Evolutionary conservation across 2,113 vertebrate genomes (phyloP).

Genomic region (Andinoacara biseriatus): DNA sequence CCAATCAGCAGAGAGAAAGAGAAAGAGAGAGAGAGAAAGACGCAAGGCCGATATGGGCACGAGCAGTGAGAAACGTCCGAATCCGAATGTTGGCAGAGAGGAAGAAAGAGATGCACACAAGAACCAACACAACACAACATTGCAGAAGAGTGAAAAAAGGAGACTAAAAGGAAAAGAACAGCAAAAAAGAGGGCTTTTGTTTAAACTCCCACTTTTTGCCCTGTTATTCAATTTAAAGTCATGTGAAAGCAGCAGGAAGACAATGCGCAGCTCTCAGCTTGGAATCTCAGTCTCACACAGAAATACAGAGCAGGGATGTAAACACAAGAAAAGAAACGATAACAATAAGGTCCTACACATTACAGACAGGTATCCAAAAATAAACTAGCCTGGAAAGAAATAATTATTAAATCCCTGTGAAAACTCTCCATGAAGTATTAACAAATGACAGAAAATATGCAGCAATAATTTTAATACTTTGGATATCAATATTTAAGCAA

Average conservation of each 20-base stretch:
- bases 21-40: slow-evolving; percentile 76
- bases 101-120: slow-evolving; percentile 68
- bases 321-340: slow-evolving; percentile 30
- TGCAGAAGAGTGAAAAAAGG: slow-evolving; percentile 49
- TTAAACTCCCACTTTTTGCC: slow-evolving; percentile 23
- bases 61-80: slow-evolving; percentile 58
- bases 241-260: slow-evolving; percentile 24
- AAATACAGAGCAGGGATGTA: slow-evolving; percentile 44
- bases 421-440: neutral
- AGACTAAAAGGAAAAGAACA: slow-evolving; percentile 44
- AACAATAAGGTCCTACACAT: neutral
- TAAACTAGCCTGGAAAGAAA: slow-evolving; percentile 1
- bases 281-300: slow-evolving; percentile 10
- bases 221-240: slow-evolving; percentile 27
- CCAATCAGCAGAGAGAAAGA: slow-evolving; percentile 83
- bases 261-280: slow-evolving; percentile 33
- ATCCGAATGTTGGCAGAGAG: slow-evolving; percentile 66
- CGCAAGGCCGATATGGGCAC: slow-evolving; percentile 57
- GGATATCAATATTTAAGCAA: neutral
- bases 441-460: neutral
- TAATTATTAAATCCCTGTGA: neutral
- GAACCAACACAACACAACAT: slow-evolving; percentile 66
- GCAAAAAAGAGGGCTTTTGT: slow-evolving; percentile 24
- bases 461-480: neutral
- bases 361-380: neutral